Conservation (phyloP, 2,888 invertebrate species). For the Antitype chi region DNA sequence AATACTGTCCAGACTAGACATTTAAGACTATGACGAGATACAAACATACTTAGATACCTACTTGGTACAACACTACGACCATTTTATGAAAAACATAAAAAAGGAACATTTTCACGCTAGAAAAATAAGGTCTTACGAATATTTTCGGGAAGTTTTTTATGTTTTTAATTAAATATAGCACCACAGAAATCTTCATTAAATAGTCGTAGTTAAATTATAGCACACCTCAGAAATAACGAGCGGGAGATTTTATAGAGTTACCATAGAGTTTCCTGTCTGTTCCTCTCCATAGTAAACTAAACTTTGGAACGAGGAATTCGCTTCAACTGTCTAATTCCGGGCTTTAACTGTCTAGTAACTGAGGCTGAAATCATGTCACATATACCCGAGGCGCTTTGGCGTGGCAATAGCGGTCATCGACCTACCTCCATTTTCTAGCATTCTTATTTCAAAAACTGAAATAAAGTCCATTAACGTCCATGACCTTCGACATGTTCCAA, state of each 20-base stretch:
- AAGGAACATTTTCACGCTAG: not conserved
- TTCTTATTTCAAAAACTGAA: not conserved
- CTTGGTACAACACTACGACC: slow-evolving; percentile 27
- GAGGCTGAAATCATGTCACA: not conserved
- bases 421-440: not conserved
- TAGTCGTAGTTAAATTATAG: slow-evolving; percentile 25
- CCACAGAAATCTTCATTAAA: slow-evolving; percentile 21
- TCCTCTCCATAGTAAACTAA: not conserved
- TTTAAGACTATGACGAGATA: slow-evolving; percentile 45
- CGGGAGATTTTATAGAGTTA: not conserved
- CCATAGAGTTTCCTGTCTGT: not conserved
- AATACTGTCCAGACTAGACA: slow-evolving; percentile 68
- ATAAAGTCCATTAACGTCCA: not conserved
- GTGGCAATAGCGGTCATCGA: not conserved
- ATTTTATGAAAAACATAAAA: slow-evolving; percentile 27
- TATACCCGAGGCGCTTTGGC: not conserved
- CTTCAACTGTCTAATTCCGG: not conserved
- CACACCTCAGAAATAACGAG: not conserved
- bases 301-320: not conserved
- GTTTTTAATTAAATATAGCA: slow-evolving; percentile 34
- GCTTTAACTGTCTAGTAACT: too few species aligned
- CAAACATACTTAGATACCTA: slow-evolving; percentile 22
- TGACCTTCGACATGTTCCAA: not conserved
- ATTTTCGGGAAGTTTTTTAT: not conserved
- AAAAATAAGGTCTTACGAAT: slow-evolving; percentile 6